Percentiles rank a stretch among this genome's conserved stretches.
phyloP scores from a whole-genome alignment of 2,888 invertebrate genomes.

The Platerodrilus igneus region DNA sequence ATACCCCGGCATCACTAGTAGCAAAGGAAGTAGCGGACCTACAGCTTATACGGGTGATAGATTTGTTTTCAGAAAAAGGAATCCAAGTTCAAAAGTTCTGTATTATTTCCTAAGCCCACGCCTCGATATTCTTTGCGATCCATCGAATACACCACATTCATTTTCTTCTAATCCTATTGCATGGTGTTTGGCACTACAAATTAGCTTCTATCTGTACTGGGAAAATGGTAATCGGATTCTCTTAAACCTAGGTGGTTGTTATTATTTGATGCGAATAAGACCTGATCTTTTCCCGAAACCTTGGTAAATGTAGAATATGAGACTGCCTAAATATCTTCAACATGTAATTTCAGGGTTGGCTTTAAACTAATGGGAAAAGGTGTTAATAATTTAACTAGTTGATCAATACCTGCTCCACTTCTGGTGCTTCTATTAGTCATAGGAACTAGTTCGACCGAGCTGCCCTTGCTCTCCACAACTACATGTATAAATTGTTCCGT shows the following conservation, averaged over 20 bases:
- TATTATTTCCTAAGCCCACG: constrained; percentile 68
- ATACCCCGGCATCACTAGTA: constrained; percentile 69
- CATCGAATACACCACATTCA: constrained; percentile 66
- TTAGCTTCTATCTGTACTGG: constrained; percentile 56
- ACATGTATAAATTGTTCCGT: too few species aligned
- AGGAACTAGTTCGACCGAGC: too few species aligned
- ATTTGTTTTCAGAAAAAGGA: constrained; percentile 57
- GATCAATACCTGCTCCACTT: neutral
- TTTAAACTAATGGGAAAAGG: constrained; percentile 56
- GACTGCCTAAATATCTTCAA: constrained; percentile 84
- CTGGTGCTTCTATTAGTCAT: too few species aligned
- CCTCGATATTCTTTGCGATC: constrained; percentile 92
- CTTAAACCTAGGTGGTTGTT: constrained; percentile 80
- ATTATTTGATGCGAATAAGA: constrained; percentile 92
- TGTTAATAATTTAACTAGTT: constrained; percentile 53
- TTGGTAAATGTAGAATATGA: constrained; percentile 77
- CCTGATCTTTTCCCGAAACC: constrained; percentile 59
- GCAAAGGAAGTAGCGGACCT: constrained; percentile 80
- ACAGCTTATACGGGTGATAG: constrained; percentile 66
- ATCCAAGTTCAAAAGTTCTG: constrained; percentile 60
- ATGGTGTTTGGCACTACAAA: constrained; percentile 86
- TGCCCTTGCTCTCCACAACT: too few species aligned
- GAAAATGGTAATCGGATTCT: constrained; percentile 32
- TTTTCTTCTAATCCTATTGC: constrained; percentile 70
- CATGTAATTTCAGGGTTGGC: constrained; percentile 52